Evolutionary conservation across 2,888 invertebrate species (phyloP).

Genomic region (Drosophila picticornis): DNA sequence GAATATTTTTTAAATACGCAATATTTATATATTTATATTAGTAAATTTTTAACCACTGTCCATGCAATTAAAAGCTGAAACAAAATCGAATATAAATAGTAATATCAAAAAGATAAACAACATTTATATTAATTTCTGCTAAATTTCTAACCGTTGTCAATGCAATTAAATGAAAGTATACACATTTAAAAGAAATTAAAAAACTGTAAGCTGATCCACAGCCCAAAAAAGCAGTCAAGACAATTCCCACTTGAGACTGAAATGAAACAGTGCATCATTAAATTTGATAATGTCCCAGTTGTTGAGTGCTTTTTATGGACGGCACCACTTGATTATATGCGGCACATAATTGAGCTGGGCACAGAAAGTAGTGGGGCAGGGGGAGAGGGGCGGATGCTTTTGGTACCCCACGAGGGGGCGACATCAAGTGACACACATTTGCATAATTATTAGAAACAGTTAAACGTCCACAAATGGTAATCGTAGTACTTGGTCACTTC

Average conservation of each 20-base stretch:
- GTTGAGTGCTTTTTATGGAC: constrained; percentile 60
- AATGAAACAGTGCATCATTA: constrained; percentile 60
- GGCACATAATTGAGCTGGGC: constrained; percentile 56
- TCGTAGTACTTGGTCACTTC: constrained; percentile 50
- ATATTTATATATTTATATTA: background rate
- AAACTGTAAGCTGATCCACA: background rate
- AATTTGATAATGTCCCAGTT: constrained; percentile 62
- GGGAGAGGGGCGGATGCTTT: constrained; percentile 6
- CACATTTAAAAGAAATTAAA: constrained; percentile 34
- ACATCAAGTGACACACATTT: constrained; percentile 73
- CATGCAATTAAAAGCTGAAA: background rate
- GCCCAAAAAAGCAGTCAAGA: constrained; percentile 3
- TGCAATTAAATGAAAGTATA: constrained; percentile 19
- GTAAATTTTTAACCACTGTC: background rate
- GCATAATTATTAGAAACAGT: constrained; percentile 80
- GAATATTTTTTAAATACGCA: background rate
- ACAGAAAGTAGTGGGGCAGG: background rate
- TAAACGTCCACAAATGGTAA: constrained; percentile 79
- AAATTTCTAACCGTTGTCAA: background rate
- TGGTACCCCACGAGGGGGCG: constrained; percentile 45
- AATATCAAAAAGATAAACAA: background rate
- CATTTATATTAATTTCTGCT: background rate
- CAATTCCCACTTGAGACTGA: constrained; percentile 40
- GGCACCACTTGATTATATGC: constrained; percentile 62
- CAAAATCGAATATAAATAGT: background rate